These are phyloP conservation scores for Pseudomyrmex cubaensis DNA, from an alignment of 1,140 invertebrate species.

Conservation along the genomic window DNA sequence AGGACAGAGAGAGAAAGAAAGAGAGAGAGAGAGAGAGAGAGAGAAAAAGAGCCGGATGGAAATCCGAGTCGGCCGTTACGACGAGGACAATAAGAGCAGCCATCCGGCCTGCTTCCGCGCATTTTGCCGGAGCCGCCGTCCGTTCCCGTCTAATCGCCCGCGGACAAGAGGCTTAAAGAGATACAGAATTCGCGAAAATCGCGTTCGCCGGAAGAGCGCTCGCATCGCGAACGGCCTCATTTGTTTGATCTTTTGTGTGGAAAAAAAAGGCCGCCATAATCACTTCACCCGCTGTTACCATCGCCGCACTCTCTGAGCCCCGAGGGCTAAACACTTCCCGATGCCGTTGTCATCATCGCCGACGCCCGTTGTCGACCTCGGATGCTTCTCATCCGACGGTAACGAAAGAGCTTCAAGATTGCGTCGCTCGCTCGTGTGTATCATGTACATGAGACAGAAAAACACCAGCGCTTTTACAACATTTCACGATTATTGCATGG, in stretches of 20 bases:
- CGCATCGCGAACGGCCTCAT: slow-evolving; percentile 40
- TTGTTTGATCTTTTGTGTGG: slow-evolving; percentile 51
- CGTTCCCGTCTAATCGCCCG: slow-evolving; percentile 25
- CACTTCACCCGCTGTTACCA: slow-evolving; percentile 14
- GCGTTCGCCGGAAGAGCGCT: slow-evolving; percentile 45
- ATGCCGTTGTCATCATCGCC: slow-evolving; percentile 36
- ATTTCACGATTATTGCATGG: not conserved
- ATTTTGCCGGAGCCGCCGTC: slow-evolving; percentile 17
- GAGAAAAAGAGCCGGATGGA: slow-evolving; percentile 57
- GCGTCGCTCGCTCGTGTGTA: not conserved
- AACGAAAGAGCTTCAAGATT: slow-evolving; percentile 40
- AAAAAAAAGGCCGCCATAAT: slow-evolving; percentile 64
- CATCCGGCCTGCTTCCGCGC: slow-evolving; percentile 51
- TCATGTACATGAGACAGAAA: not conserved
- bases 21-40: slow-evolving; percentile 29
- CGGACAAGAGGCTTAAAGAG: slow-evolving; percentile 53
- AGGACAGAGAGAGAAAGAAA: not conserved
- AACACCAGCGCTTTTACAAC: not conserved
- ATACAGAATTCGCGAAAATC: slow-evolving; percentile 60
- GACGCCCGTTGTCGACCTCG: slow-evolving; percentile 20
- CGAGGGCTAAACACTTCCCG: slow-evolving; percentile 39
- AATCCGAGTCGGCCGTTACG: slow-evolving; percentile 69
- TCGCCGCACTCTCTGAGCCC: not conserved
- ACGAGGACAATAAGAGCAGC: slow-evolving; percentile 70
- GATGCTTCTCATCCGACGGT: slow-evolving; percentile 21